Percentiles rank a stretch among this genome's conserved stretches.
Conservation (phyloP, 2,113 vertebrate species). For the Felis catus region DNA sequence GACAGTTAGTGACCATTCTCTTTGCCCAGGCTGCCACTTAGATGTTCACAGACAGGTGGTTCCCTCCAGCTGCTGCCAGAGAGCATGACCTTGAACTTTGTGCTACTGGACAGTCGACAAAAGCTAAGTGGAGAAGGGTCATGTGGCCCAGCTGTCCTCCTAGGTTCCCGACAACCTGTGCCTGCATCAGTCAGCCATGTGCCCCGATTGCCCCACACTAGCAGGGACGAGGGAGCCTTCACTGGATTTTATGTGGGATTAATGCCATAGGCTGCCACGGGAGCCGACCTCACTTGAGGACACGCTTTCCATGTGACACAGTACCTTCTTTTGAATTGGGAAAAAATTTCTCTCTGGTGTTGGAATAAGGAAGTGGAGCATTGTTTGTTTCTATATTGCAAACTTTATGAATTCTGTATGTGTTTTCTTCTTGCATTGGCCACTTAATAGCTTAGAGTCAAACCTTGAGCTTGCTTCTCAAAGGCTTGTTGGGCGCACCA, state of each 20-base stretch:
- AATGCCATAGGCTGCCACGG: not conserved
- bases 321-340: not conserved
- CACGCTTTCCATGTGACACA: not conserved
- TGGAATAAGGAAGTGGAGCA: not conserved
- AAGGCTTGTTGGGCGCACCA: not conserved
- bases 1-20: not conserved
- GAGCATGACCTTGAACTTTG: not conserved
- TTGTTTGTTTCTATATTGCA: not conserved
- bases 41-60: not conserved
- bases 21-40: not conserved
- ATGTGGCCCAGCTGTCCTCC: too few species aligned
- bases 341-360: not conserved
- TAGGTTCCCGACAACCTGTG: not conserved
- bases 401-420: not conserved
- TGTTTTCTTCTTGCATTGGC: not conserved
- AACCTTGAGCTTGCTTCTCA: not conserved
- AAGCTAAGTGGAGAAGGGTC: not conserved
- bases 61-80: not conserved
- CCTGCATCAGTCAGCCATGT: not conserved
- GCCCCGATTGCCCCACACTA: not conserved
- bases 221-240: not conserved
- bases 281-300: not conserved
- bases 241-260: not conserved
- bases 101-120: not conserved
- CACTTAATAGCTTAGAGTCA: not conserved